Evolutionary conservation across 2,888 invertebrate genomes (phyloP).

Genomic region (Carcina quercana): DNA sequence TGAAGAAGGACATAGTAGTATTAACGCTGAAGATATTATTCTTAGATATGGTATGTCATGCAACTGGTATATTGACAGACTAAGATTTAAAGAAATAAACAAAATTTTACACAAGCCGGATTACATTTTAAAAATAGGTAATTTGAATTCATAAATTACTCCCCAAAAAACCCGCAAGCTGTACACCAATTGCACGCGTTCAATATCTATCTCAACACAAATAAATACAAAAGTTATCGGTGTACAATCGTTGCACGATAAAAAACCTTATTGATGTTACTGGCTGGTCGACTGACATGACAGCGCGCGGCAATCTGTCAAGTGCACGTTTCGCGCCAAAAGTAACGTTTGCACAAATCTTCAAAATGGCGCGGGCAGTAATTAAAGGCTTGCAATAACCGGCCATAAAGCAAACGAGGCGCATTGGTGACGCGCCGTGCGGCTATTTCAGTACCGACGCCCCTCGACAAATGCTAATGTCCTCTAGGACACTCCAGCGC

Average conservation of each 20-base stretch:
- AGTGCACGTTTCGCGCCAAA: conserved; percentile 52
- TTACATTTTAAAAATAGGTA: conserved; percentile 1
- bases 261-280: conserved; percentile 1
- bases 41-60: too few species aligned
- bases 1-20: too few species aligned
- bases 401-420: conserved; percentile 62
- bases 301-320: conserved; percentile 42
- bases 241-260: conserved; percentile 1
- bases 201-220: background rate
- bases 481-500: conserved; percentile 66
- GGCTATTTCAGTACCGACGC: conserved; percentile 65
- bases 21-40: too few species aligned
- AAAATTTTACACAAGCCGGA: background rate
- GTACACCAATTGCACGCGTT: background rate
- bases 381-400: conserved; percentile 67
- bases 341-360: conserved; percentile 63
- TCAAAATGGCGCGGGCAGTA: conserved; percentile 55
- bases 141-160: too few species aligned
- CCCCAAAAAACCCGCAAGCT: too few species aligned
- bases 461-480: conserved; percentile 71
- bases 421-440: conserved; percentile 59
- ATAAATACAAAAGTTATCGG: background rate
- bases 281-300: conserved; percentile 18
- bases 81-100: too few species aligned
- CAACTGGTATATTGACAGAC: too few species aligned